These are phyloP conservation scores for Sisyra nigra DNA, from an alignment of 2,888 invertebrate genomes.

Conservation along the genomic window DNA sequence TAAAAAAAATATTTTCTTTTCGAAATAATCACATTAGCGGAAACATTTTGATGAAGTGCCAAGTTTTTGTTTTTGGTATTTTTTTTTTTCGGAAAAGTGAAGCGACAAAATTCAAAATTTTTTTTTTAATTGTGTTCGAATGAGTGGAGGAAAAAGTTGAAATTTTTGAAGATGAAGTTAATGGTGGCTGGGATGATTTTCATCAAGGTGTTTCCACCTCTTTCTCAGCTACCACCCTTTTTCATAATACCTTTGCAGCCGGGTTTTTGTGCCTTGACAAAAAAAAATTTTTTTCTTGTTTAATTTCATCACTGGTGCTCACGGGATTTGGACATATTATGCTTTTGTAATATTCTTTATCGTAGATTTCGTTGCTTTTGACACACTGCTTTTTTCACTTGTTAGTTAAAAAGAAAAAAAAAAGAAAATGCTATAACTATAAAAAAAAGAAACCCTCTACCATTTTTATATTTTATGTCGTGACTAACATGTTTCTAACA, in stretches of 20 bases:
- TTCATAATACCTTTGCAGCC: conserved; percentile 20
- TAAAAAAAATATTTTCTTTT: too few relatives aligned
- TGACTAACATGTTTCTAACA: conserved; percentile 15
- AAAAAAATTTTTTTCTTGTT: conserved; percentile 18
- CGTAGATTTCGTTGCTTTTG: background rate
- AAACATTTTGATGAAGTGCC: conserved; percentile 31
- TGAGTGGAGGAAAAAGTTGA: too few relatives aligned
- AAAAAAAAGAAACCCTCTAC: background rate
- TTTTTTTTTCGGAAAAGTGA: too few relatives aligned
- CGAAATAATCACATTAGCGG: conserved; percentile 15
- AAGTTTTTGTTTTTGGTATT: conserved; percentile 8
- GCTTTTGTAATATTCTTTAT: conserved; percentile 1
- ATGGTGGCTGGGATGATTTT: conserved; percentile 19
- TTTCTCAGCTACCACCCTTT: conserved; percentile 10
- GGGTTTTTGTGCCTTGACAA: conserved; percentile 21
- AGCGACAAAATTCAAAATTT: too few relatives aligned
- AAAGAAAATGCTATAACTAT: background rate
- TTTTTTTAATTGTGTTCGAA: too few relatives aligned
- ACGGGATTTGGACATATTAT: background rate
- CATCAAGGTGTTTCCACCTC: conserved; percentile 36
- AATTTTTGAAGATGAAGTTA: background rate
- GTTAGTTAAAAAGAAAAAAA: too few relatives aligned
- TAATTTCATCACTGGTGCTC: conserved; percentile 8
- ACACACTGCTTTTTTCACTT: background rate
- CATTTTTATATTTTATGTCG: conserved; percentile 19